A percentile compares a stretch with the other conserved stretches of the same genome.
These are phyloP conservation scores for Bradypus variegatus DNA, from an alignment of 2,797 vertebrate genomes.

Conservation along the genomic window DNA sequence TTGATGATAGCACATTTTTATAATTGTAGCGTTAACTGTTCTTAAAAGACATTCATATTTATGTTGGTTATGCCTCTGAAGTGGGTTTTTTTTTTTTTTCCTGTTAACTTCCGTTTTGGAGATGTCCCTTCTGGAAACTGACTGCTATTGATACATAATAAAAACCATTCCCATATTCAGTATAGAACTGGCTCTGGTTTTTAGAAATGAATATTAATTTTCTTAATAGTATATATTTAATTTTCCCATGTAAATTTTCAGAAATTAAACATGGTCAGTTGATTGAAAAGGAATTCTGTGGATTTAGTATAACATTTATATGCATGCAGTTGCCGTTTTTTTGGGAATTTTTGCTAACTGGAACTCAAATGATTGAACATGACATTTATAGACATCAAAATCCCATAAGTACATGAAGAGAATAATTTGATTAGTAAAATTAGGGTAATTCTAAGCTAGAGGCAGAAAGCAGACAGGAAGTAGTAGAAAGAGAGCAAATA, in stretches of 20 bases:
- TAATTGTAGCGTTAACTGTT: background rate
- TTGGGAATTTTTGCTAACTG: background rate
- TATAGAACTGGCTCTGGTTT: background rate
- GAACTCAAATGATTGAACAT: background rate
- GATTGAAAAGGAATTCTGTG: background rate
- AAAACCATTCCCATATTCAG: background rate
- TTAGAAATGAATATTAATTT: conserved; percentile 11
- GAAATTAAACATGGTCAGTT: background rate
- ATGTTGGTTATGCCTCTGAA: background rate
- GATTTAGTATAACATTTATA: background rate
- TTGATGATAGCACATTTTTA: no score
- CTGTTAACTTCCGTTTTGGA: background rate
- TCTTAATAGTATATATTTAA: conserved; percentile 16
- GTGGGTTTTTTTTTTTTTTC: background rate
- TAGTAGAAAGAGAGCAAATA: background rate
- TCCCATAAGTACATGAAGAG: background rate
- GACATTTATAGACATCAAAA: background rate
- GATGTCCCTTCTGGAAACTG: background rate
- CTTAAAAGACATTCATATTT: conserved; percentile 11
- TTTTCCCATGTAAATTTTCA: conserved; percentile 15
- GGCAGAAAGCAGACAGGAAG: background rate
- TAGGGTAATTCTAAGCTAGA: background rate
- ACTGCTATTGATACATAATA: conserved; percentile 3
- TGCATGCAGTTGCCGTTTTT: background rate
- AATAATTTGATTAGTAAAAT: conserved; percentile 6